Conservation (phyloP, 2,113 vertebrate species). For the Tragulus kanchil region DNA sequence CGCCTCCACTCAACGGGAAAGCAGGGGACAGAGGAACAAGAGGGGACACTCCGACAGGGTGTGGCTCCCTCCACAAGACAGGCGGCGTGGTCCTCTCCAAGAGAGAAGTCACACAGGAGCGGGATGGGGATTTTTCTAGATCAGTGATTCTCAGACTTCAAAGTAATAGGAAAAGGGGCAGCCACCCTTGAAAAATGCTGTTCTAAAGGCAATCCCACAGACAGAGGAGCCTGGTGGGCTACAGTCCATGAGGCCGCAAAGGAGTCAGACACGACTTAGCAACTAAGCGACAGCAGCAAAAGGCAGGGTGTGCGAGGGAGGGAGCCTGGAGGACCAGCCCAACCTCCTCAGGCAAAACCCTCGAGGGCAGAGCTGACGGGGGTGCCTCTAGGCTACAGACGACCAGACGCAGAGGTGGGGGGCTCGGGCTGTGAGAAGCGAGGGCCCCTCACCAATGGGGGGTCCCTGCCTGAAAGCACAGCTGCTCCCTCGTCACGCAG, state of each 20-base stretch:
- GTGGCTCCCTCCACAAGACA: background rate
- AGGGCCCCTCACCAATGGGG: rapidly evolving
- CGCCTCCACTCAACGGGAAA: background rate
- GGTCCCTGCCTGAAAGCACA: background rate
- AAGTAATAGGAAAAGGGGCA: background rate
- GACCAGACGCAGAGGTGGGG: background rate
- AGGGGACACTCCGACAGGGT: background rate
- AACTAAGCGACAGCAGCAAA: background rate
- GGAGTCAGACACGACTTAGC: background rate
- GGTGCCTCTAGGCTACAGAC: background rate
- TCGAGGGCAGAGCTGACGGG: background rate
- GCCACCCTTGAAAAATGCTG: background rate
- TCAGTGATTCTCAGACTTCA: background rate
- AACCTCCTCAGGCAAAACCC: background rate
- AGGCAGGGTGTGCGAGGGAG: background rate
- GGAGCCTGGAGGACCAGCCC: background rate
- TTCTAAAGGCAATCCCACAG: background rate
- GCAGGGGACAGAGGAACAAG: background rate
- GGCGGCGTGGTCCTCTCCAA: background rate
- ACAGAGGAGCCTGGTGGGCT: background rate
- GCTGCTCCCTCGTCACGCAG: background rate
- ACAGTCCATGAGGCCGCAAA: background rate
- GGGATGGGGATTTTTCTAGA: background rate
- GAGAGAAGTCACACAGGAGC: background rate
- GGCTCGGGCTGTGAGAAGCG: background rate